These are phyloP conservation scores for Apogon talboti DNA, from an alignment of 2,797 vertebrate genomes.

Conservation along the genomic window DNA sequence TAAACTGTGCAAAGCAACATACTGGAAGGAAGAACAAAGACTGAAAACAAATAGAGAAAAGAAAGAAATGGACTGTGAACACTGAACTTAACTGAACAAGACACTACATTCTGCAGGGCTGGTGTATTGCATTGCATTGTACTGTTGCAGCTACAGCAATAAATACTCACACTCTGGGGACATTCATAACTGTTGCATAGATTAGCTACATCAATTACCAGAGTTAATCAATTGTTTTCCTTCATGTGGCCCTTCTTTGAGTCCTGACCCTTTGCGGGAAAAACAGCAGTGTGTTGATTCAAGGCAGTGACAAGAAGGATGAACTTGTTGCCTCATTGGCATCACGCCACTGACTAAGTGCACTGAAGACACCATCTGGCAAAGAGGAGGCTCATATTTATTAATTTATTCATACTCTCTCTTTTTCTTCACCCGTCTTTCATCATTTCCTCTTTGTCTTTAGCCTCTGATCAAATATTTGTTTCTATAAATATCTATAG, in stretches of 20 bases:
- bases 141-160: background rate
- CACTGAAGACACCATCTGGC: constrained; percentile 44
- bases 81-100: background rate
- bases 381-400: constrained; percentile 58
- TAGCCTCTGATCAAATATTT: background rate
- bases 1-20: too few relatives aligned
- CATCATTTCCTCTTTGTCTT: background rate
- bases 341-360: constrained; percentile 42
- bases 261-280: too few relatives aligned
- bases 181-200: background rate
- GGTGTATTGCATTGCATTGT: background rate
- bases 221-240: constrained; percentile 17
- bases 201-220: constrained; percentile 2
- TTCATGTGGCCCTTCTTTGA: too few relatives aligned
- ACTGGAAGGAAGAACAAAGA: too few relatives aligned
- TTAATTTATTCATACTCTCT: constrained; percentile 58
- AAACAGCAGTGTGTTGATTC: background rate
- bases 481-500: background rate
- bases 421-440: constrained; percentile 13
- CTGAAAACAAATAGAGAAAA: too few relatives aligned
- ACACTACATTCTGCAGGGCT: constrained; percentile 2
- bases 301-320: constrained; percentile 17
- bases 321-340: constrained; percentile 24
- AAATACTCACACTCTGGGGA: background rate
- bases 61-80: background rate